Conservation (phyloP, 2,113 vertebrate species). For the Daphoenositta chrysoptera region DNA sequence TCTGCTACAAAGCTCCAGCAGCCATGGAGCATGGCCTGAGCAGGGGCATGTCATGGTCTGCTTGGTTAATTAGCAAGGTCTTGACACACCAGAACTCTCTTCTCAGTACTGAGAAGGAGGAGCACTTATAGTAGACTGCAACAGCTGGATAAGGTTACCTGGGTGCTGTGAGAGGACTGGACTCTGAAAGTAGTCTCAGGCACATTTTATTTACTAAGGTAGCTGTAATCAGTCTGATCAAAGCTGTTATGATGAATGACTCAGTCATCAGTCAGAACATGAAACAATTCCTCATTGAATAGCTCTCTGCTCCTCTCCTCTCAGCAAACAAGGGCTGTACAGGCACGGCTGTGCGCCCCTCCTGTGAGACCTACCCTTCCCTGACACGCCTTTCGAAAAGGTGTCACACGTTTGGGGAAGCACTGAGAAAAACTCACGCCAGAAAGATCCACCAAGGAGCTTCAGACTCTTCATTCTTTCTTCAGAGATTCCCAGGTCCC, state of each 20-base stretch:
- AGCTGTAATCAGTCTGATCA: neutral
- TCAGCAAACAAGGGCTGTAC: neutral
- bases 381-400: rapidly evolving
- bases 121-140: neutral
- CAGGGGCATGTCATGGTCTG: rapidly evolving
- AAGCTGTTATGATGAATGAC: neutral
- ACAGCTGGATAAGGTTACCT: neutral
- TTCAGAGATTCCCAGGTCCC: neutral
- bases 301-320: neutral
- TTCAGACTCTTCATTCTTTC: neutral
- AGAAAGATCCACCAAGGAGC: neutral
- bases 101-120: neutral
- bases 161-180: neutral
- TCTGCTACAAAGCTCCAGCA: neutral
- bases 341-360: neutral
- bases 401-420: neutral
- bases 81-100: neutral
- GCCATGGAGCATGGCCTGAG: neutral
- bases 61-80: neutral
- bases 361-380: neutral
- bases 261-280: neutral
- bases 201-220: neutral
- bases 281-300: neutral
- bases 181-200: neutral
- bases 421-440: neutral